A percentile compares a stretch with the other conserved stretches of the same genome.
phyloP scores from a whole-genome alignment of 2,797 vertebrate genomes.

The Balearica regulorum region DNA sequence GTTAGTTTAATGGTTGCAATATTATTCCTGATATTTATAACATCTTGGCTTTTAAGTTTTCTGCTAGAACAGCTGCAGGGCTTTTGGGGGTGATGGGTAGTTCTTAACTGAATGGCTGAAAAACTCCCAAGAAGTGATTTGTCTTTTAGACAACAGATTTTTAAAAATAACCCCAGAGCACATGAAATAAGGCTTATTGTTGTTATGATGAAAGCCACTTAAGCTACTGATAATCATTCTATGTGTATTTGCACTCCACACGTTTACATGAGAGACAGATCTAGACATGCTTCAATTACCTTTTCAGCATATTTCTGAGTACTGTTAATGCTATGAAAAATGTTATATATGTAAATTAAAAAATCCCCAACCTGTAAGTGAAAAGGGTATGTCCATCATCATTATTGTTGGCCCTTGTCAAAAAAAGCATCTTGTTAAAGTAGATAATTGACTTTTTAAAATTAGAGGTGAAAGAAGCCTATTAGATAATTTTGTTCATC shows the following conservation, averaged over 20 bases:
- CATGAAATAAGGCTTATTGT: not conserved
- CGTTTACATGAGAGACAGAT: not conserved
- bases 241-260: not conserved
- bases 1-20: not conserved
- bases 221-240: not conserved
- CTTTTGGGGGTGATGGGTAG: not conserved
- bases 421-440: not conserved
- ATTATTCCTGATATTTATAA: not conserved
- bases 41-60: not conserved
- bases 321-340: not conserved
- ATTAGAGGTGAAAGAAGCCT: not conserved
- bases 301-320: not conserved
- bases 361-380: not conserved
- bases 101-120: not conserved
- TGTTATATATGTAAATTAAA: not conserved
- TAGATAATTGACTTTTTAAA: not conserved
- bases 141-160: not conserved
- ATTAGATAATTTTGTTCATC: not conserved
- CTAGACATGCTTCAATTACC: not conserved
- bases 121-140: not conserved
- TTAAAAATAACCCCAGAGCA: not conserved
- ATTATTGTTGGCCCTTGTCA: not conserved
- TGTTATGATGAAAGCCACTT: not conserved
- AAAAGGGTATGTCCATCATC: not conserved
- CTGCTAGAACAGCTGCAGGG: not conserved